Evolutionary conservation across 2,797 vertebrate species (phyloP).

Genomic region (Pristis pectinata): DNA sequence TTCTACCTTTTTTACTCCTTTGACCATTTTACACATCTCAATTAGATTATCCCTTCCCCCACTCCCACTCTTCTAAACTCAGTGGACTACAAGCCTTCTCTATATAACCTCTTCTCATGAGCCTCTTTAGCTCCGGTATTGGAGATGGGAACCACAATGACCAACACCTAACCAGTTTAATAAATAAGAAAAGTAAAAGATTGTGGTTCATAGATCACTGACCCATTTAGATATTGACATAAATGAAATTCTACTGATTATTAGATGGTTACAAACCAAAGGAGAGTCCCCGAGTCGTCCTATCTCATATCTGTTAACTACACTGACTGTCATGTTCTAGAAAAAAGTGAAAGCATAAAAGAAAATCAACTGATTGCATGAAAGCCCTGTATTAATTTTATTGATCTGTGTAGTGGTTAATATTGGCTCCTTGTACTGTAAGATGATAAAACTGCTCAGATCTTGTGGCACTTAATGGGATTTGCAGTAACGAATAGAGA

Average conservation of each 20-base stretch:
- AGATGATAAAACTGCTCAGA: background rate
- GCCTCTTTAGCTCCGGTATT: background rate
- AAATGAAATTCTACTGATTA: background rate
- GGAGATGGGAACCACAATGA: background rate
- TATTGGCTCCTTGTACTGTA: background rate
- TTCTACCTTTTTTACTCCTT: background rate
- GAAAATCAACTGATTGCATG: background rate
- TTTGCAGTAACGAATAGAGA: conserved; percentile 19
- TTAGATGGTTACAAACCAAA: background rate
- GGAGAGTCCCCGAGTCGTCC: background rate
- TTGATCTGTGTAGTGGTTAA: background rate
- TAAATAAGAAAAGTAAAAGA: background rate
- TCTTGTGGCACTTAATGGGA: background rate
- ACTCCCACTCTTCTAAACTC: background rate
- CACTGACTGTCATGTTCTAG: background rate
- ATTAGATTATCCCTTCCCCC: background rate
- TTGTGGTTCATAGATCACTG: background rate
- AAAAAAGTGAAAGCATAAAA: background rate
- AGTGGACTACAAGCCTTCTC: background rate
- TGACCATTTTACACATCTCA: background rate
- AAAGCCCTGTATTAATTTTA: conserved; percentile 2
- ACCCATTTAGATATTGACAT: background rate
- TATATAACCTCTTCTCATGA: background rate
- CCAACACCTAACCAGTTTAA: background rate
- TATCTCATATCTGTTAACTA: background rate